Conservation (phyloP, 2,797 vertebrate genomes). For the Megalops cyprinoides region DNA sequence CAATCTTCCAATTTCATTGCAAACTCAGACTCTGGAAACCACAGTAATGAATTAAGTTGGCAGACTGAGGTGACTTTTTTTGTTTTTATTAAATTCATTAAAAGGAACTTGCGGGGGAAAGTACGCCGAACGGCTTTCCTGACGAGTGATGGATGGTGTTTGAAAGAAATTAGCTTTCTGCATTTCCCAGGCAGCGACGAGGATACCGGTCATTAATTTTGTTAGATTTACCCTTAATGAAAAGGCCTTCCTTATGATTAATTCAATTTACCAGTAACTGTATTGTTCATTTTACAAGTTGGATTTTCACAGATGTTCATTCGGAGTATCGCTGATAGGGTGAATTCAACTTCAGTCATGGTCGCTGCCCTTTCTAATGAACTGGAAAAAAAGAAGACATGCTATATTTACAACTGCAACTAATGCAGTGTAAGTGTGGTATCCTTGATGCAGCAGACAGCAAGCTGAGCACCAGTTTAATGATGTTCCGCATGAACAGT, state of each 20-base stretch:
- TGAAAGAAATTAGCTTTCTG: conserved; percentile 14
- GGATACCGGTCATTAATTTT: conserved; percentile 9
- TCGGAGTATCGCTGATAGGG: background rate
- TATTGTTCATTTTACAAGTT: conserved; percentile 17
- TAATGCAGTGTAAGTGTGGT: background rate
- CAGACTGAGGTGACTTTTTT: background rate
- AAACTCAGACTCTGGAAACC: background rate
- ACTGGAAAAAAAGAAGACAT: background rate
- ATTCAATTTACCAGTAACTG: conserved; percentile 13
- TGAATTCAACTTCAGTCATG: background rate
- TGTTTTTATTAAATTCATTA: conserved; percentile 23
- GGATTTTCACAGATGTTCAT: background rate
- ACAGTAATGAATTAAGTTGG: conserved; percentile 3
- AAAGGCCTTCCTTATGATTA: conserved; percentile 16
- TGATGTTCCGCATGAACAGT: background rate
- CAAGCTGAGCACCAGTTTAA: background rate
- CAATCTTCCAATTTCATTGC: background rate
- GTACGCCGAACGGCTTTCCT: background rate
- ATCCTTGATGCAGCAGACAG: background rate
- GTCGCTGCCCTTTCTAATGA: background rate
- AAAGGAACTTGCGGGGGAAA: background rate
- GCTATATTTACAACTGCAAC: background rate
- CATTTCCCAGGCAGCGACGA: too few species aligned
- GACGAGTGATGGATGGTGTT: conserved; percentile 16
- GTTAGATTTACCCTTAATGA: conserved; percentile 11